phyloP scores from a whole-genome alignment of 2,797 vertebrate species.

The Prunella strophiata region DNA sequence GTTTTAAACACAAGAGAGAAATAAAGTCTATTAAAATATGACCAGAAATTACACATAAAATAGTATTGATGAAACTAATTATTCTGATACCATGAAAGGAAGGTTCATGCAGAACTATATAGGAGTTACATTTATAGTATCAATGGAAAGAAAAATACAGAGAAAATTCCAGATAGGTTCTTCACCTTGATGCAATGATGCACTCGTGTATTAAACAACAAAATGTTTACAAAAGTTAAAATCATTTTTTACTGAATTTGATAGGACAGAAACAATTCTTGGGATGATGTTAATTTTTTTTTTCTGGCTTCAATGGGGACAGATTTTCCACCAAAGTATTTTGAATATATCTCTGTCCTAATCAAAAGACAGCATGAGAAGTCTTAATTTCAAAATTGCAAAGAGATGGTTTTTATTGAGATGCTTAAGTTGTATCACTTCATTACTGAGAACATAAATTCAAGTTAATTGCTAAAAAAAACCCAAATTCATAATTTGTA shows the following conservation, averaged over 20 bases:
- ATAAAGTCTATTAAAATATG: background rate
- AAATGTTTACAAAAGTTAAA: background rate
- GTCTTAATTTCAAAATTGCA: background rate
- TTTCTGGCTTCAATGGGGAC: background rate
- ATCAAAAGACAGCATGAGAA: background rate
- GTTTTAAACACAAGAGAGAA: background rate
- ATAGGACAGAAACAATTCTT: background rate
- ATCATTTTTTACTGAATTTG: background rate
- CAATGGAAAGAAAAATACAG: background rate
- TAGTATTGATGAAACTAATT: background rate
- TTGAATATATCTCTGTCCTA: background rate
- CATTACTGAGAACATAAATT: background rate
- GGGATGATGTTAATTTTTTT: background rate
- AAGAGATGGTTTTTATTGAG: background rate
- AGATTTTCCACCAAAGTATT: background rate
- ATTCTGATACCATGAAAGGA: background rate
- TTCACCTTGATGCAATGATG: background rate
- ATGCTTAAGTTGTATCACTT: background rate
- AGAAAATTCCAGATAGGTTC: background rate
- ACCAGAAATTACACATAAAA: background rate
- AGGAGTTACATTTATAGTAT: background rate
- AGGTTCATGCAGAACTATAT: accelerated
- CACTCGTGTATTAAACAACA: background rate
- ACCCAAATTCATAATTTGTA: accelerated
- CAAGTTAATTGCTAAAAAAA: background rate